Evolutionary conservation across 2,113 vertebrate genomes (phyloP).

Genomic region (Xenopus laevis): DNA sequence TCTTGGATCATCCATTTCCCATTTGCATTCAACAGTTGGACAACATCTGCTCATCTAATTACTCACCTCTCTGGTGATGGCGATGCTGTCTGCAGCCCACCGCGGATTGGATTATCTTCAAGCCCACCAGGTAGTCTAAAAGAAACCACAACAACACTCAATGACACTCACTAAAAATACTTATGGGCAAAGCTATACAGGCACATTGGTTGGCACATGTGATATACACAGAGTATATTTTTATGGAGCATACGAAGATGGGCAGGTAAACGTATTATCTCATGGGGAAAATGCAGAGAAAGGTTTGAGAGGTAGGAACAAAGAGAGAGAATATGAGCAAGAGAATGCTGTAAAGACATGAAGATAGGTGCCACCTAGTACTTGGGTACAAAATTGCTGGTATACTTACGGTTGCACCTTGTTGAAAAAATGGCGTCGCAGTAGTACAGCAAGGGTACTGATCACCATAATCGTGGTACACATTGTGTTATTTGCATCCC

Average conservation of each 20-base stretch:
- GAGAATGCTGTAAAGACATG: background rate
- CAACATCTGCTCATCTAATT: too few relatives aligned
- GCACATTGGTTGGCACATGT: too few relatives aligned
- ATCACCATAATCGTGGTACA: conserved; percentile 70
- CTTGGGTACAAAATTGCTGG: background rate
- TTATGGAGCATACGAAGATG: too few relatives aligned
- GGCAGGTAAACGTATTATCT: background rate
- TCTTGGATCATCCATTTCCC: background rate
- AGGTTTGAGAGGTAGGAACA: too few relatives aligned
- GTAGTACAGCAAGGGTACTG: conserved; percentile 64
- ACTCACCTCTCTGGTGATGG: conserved; percentile 21
- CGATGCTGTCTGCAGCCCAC: background rate
- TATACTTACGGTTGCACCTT: conserved; percentile 66
- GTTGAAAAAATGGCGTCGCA: conserved; percentile 65
- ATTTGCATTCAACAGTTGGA: too few relatives aligned
- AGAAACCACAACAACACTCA: background rate
- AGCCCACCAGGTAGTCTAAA: conserved; percentile 26
- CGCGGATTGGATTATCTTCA: conserved; percentile 17
- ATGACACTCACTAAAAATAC: background rate
- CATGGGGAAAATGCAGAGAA: background rate
- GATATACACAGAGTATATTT: too few relatives aligned
- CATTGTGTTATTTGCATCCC: conserved; percentile 69
- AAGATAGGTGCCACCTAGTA: background rate
- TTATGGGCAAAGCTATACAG: too few relatives aligned
- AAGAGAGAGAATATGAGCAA: too few relatives aligned